phyloP scores from a whole-genome alignment of 2,797 vertebrate genomes.

The Sciaenops ocellatus region DNA sequence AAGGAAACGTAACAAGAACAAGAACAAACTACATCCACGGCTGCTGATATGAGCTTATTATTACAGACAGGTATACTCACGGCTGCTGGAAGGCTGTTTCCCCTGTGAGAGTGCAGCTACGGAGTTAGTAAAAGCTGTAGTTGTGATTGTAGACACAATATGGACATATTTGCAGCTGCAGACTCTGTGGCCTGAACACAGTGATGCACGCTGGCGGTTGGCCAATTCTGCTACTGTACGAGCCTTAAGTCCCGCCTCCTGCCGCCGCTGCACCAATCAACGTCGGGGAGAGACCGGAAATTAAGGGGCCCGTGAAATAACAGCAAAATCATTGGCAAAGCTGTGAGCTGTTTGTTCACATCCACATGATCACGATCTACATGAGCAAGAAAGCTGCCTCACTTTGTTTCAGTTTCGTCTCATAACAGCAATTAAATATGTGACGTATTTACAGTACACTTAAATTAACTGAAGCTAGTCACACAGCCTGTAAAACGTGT shows the following conservation, averaged over 20 bases:
- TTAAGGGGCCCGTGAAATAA: conserved; percentile 2
- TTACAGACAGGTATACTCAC: conserved; percentile 60
- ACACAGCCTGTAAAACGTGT: background rate
- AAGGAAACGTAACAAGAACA: conserved; percentile 32
- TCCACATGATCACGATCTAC: no score
- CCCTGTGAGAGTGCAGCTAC: conserved; percentile 28
- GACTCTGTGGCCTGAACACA: conserved; percentile 52
- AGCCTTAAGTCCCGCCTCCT: conserved; percentile 65
- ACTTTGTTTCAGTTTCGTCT: background rate
- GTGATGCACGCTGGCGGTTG: conserved; percentile 65
- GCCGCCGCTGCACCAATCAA: conserved; percentile 56
- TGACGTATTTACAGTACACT: background rate
- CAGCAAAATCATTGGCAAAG: conserved; percentile 1
- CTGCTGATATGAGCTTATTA: background rate
- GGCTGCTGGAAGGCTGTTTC: background rate
- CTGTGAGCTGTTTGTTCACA: no score
- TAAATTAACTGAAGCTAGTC: background rate
- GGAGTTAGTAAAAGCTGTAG: conserved; percentile 26
- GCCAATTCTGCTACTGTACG: conserved; percentile 60
- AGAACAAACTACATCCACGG: conserved; percentile 17
- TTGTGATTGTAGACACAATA: conserved; percentile 48
- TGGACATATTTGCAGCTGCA: conserved; percentile 70
- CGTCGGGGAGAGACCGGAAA: conserved; percentile 42
- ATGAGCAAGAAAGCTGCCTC: background rate
- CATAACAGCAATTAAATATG: no score